Percentiles rank a stretch among this genome's conserved stretches.
Conservation (phyloP, 2,797 vertebrate genomes). For the Nyctalus aviator region DNA sequence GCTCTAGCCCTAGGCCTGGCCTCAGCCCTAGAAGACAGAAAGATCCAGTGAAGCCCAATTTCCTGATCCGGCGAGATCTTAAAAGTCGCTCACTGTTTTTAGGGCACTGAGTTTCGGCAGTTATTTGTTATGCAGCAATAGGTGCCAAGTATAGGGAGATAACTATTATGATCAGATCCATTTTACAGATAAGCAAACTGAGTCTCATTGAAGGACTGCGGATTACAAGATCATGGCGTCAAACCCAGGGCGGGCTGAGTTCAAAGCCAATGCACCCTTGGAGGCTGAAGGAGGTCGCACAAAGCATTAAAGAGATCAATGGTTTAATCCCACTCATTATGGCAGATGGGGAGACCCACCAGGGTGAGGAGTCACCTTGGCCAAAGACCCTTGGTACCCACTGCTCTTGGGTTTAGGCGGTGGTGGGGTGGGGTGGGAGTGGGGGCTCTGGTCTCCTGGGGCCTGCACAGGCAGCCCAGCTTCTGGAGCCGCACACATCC, state of each 20-base stretch:
- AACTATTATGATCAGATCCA: background rate
- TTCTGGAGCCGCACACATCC: background rate
- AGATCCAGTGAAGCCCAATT: background rate
- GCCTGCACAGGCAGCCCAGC: background rate
- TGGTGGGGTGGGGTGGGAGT: too few species aligned
- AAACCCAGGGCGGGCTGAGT: background rate
- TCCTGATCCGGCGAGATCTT: background rate
- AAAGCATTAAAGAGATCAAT: background rate
- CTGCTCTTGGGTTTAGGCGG: background rate
- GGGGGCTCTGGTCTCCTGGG: background rate
- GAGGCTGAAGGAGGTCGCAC: background rate
- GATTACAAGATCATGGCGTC: background rate
- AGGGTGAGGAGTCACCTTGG: background rate
- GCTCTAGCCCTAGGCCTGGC: background rate
- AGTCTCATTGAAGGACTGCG: background rate
- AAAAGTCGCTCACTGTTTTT: background rate
- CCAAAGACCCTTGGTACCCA: background rate
- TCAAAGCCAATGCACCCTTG: background rate
- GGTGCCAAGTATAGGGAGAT: background rate
- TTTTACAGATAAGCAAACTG: constrained; percentile 19
- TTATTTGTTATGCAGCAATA: background rate
- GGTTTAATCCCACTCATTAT: background rate
- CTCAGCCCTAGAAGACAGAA: background rate
- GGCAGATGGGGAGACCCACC: background rate
- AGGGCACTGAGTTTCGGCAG: background rate